Evolutionary conservation across 2,888 invertebrate species (phyloP), one percentile per base, ranked within the genome.

Genomic region (Trisateles emortualis): DNA sequence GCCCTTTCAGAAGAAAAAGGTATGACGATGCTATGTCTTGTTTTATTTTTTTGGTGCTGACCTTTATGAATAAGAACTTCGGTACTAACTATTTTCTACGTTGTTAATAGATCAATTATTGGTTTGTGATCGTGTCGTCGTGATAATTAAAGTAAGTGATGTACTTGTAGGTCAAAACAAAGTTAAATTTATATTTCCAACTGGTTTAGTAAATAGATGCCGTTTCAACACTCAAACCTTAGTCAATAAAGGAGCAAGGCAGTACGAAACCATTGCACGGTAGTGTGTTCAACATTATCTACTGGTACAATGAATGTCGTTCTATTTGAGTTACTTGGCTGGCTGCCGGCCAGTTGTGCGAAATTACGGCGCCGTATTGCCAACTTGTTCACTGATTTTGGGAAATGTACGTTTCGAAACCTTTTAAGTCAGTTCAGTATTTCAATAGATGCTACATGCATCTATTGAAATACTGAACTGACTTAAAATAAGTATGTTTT

Each of bases 321-420:
- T 67, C 68, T 73, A 65, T 77, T 71, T 68, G 69, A 68, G 59
- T 71, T 60, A 74, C 67, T 73, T 60, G 52, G 65, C 66, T 78
- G 76, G 79, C 73, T 49, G 41, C 30, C 41, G 56, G 74, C 76
- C 79, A 79, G 68, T 60, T 52, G 57, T 48, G 52, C 59, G 50
- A 63, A 65, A 64, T 67, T 63, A 67, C 64, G 39, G 24, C 55
- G 51, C 39, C 48, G 63, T 67, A 55, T 54, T 67, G 58, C 58
- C 58, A 65, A 57, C 54, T 54, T 52, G 49, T 47, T 58, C 46
- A 51, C 50, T 54, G 40, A 62, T 50, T 56, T 59, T 62, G 51
- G 16, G 38, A 47, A 57, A 24, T 17, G 19, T 24, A 13, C 22
- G 10, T 14, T 38, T 46, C 10, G 1, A 35, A 44, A 24, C 26